These are phyloP conservation scores for Diorhabda sublineata DNA, from an alignment of 1,140 invertebrate genomes.

Conservation along the genomic window DNA sequence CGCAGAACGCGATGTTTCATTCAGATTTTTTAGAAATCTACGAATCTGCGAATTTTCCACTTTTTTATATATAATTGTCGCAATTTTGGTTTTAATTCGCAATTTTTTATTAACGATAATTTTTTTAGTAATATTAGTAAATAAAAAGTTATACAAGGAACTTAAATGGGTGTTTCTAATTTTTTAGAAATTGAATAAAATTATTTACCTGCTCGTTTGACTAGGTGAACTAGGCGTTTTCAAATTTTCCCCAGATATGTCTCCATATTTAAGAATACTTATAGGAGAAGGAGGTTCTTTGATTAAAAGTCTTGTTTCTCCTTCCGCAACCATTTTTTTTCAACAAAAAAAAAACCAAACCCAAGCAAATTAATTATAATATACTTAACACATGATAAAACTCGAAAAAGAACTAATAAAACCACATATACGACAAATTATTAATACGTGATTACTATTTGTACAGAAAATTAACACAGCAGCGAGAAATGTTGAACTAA, in stretches of 20 bases:
- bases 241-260: background rate
- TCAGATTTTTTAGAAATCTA: too few species aligned
- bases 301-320: background rate
- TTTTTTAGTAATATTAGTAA: too few species aligned
- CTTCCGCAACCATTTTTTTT: background rate
- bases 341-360: background rate
- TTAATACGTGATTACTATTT: conserved; percentile 14
- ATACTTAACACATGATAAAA: conserved; percentile 11
- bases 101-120: too few species aligned
- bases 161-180: too few species aligned
- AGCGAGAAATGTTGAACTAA: conserved; percentile 5
- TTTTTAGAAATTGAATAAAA: too few species aligned
- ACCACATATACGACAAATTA: conserved; percentile 3
- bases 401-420: background rate
- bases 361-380: background rate
- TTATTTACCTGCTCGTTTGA: conserved; percentile 13
- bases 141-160: too few species aligned
- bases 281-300: background rate
- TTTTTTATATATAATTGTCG: too few species aligned
- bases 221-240: background rate
- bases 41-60: too few species aligned
- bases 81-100: too few species aligned
- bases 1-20: too few species aligned
- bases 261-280: background rate
- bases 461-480: conserved; percentile 4